These are phyloP conservation scores for Pelodytes ibericus DNA, from an alignment of 2,797 vertebrate genomes.

Conservation along the genomic window DNA sequence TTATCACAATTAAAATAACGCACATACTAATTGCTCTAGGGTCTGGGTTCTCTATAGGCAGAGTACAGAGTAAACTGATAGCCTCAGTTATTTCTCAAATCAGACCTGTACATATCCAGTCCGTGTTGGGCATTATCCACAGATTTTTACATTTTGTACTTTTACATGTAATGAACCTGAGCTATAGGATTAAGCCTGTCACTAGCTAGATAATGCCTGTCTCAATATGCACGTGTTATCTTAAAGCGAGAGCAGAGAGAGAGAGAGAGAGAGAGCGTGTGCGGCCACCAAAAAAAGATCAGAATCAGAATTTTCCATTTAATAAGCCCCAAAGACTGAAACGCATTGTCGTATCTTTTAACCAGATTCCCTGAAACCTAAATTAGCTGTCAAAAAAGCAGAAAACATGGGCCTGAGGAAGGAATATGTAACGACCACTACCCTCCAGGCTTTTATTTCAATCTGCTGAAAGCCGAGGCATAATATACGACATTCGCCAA, in stretches of 20 bases:
- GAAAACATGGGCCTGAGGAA: background rate
- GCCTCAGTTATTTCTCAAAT: background rate
- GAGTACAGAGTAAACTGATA: background rate
- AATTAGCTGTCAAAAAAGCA: background rate
- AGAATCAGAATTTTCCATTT: background rate
- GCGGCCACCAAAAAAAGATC: conserved; percentile 7
- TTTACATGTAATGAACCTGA: background rate
- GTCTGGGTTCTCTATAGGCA: too few species aligned
- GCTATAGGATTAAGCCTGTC: background rate
- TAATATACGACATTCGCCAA: background rate
- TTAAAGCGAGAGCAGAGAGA: conserved; percentile 20
- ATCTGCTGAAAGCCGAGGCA: background rate
- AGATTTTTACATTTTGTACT: background rate
- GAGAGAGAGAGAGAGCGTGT: conserved; percentile 3
- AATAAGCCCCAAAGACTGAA: background rate
- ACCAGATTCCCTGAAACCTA: background rate
- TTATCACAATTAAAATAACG: too few species aligned
- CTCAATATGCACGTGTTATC: conserved; percentile 35
- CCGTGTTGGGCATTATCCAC: background rate
- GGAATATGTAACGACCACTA: background rate
- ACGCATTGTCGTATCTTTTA: background rate
- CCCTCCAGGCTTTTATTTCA: background rate
- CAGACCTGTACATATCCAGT: background rate
- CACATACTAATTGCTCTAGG: too few species aligned
- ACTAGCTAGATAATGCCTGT: background rate